Conservation (phyloP, 53 echinoderm and acorn worm genomes). For the Mesocentrotus franciscanus region DNA sequence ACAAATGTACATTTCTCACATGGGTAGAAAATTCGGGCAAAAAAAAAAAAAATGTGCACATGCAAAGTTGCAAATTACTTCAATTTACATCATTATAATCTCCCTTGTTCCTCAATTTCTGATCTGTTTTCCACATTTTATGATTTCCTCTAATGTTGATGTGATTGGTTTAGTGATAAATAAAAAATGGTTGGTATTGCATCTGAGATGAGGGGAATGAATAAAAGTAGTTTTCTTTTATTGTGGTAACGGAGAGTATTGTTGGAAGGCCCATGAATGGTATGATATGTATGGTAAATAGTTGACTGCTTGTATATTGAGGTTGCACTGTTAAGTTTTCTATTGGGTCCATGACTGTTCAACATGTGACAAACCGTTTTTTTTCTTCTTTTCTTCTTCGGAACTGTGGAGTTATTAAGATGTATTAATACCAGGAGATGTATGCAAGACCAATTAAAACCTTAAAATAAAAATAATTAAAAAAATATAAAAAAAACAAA, state of each 20-base stretch:
- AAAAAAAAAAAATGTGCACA: not conserved
- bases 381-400: constrained; percentile 22
- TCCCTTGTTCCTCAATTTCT: constrained; percentile 28
- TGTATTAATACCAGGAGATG: constrained; percentile 59
- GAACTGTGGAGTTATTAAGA: constrained; percentile 59
- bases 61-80: constrained; percentile 3
- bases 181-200: constrained; percentile 11
- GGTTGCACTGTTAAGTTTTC: constrained; percentile 30
- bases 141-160: constrained; percentile 26
- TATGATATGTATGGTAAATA: not conserved
- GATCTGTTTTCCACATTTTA: not conserved
- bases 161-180: not conserved
- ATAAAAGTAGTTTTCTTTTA: not conserved
- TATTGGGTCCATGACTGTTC: constrained; percentile 42
- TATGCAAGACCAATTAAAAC: constrained; percentile 72
- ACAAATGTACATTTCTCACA: constrained; percentile 65
- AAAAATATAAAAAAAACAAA: not conserved
- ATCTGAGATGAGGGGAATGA: not conserved
- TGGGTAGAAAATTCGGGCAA: constrained; percentile 6
- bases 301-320: constrained; percentile 57
- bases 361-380: constrained; percentile 3
- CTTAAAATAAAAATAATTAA: not conserved
- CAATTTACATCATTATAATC: not conserved
- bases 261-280: not conserved
- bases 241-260: constrained; percentile 33